These are phyloP conservation scores for Rafetus swinhoei DNA, from an alignment of 2,113 vertebrate species.

Conservation along the genomic window DNA sequence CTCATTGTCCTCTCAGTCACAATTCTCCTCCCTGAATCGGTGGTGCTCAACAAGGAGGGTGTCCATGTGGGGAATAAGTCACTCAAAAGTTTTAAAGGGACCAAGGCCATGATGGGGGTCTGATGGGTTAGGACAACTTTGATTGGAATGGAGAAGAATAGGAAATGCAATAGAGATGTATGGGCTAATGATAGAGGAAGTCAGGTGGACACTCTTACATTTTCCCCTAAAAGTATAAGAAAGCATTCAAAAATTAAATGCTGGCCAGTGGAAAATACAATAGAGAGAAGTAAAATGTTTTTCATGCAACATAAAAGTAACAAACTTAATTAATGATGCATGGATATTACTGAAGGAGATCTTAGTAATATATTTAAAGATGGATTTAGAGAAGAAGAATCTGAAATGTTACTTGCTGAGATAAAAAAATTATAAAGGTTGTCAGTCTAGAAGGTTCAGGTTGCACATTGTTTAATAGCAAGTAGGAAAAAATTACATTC, in stretches of 20 bases:
- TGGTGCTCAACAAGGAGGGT: background rate
- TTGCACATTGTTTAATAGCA: fast-evolving
- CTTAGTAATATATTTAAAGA: background rate
- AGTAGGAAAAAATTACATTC: fast-evolving
- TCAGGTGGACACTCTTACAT: background rate
- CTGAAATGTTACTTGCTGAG: fast-evolving
- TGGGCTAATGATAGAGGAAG: background rate
- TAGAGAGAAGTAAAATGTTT: too few species aligned
- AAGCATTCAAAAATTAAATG: background rate
- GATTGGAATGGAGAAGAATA: background rate
- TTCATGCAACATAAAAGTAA: background rate
- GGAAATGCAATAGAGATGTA: background rate
- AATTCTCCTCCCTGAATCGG: too few species aligned
- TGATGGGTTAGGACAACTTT: background rate
- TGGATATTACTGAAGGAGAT: background rate
- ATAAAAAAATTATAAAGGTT: background rate
- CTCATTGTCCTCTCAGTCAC: too few species aligned
- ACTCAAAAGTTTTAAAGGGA: background rate
- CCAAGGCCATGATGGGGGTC: background rate
- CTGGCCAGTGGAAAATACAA: background rate
- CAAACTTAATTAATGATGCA: fast-evolving
- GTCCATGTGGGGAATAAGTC: background rate
- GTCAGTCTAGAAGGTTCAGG: background rate
- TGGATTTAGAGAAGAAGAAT: fast-evolving
- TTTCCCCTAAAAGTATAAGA: too few species aligned